Base-by-base conservation (phyloP, 2,113 vertebrate genomes). In the Halichoerus grypus region DNA sequence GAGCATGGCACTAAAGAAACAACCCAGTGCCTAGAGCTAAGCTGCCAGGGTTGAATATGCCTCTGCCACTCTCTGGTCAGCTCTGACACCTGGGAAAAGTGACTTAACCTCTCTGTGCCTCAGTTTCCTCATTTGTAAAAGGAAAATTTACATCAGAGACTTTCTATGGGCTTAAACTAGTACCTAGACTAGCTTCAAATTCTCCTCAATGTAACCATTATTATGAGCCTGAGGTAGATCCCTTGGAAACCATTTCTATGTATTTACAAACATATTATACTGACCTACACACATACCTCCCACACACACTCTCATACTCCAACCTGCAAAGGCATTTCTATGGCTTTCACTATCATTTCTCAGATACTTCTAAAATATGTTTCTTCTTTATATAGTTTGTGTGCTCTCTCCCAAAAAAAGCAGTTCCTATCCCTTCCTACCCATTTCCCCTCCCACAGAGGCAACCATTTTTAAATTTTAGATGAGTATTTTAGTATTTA, bases 401-500 rank as follows among this genome's bases (percentile, higher is more conserved):
- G 51, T 15, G 81, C 61, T 67, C 28, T 31, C 63, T 33, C 31
- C 63, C 61, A 22, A 22, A 63, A 80, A 77, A 3, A 42, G 9
- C 36, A 76, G 7, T 80, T 88, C 28, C 39, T 85, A 55, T 71
- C 1, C 2, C 7, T 93, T 42, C 69, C 13, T 31, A 65, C 69
- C 21, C 39, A 89, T 72, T 61, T 95, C 12, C 2, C 4, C 46
- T n/a, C 76, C 28, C n/a, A 74, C 28, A 69, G 31, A 84, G 55
- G 46, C 16, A 57, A 36, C 42, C 10, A 80, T 61, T 93, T 89
- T 84, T 36, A 65, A 46, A 22, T 49, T 72, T 63, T 12, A 72
- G 61, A 42, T 65, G 61, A 55, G 49, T 80, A 42, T 85, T 95
- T 93, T 89, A 55, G 24, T 79, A 89, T n/a, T 85, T 82, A 87